These are phyloP conservation scores for Oreocharis arfaki DNA, from an alignment of 2,113 vertebrate species.

Conservation along the genomic window DNA sequence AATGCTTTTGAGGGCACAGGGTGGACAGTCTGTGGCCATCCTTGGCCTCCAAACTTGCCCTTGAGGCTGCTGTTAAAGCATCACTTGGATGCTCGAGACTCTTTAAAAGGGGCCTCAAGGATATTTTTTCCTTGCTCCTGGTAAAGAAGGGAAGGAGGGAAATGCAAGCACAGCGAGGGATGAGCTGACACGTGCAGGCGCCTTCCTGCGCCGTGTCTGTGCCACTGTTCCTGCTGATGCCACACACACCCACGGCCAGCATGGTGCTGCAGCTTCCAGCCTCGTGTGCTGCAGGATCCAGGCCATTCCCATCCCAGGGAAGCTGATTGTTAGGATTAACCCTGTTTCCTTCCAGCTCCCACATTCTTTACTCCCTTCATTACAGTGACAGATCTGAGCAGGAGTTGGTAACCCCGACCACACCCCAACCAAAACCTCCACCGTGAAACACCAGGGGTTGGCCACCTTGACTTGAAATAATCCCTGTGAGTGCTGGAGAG, in stretches of 20 bases:
- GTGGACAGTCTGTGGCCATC: background rate
- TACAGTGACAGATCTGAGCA: background rate
- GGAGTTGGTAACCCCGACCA: background rate
- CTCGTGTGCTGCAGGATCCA: slow-evolving; percentile 4
- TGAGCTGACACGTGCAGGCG: background rate
- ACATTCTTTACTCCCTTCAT: background rate
- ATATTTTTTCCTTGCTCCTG: background rate
- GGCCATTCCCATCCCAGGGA: slow-evolving; percentile 38
- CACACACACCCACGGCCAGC: slow-evolving; percentile 7
- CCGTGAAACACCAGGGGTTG: background rate
- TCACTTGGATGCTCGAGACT: background rate
- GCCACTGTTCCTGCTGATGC: background rate
- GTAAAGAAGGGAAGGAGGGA: background rate
- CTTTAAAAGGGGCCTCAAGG: background rate
- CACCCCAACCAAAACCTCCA: background rate
- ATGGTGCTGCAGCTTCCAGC: background rate
- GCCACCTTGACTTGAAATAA: background rate
- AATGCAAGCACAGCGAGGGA: background rate
- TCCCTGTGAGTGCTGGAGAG: background rate
- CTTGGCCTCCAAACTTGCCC: background rate
- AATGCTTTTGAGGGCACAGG: background rate
- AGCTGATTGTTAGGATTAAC: slow-evolving; percentile 16
- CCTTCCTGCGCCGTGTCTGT: background rate
- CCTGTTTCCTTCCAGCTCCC: slow-evolving; percentile 12
- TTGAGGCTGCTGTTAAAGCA: background rate